Conservation (phyloP, 2,888 invertebrate genomes). For the Leptopilina drosophilae region DNA sequence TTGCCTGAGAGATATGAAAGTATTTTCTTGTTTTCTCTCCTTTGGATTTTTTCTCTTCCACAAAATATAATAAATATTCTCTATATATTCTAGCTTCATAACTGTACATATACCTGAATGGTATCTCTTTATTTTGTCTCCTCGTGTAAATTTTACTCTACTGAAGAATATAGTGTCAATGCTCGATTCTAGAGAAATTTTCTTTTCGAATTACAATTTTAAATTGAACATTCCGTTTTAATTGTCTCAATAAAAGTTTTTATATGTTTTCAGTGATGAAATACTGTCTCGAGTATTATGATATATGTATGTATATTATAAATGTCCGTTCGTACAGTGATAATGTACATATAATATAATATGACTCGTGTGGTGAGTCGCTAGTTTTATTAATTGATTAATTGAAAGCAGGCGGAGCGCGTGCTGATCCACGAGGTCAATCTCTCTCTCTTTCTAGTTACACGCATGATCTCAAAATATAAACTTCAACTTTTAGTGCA, state of each 20-base stretch:
- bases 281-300: not conserved
- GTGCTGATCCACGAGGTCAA: constrained; percentile 66
- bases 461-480: not conserved
- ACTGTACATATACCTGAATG: too few relatives aligned
- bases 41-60: too few relatives aligned
- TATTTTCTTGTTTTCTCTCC: too few relatives aligned
- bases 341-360: constrained; percentile 1
- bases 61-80: too few relatives aligned
- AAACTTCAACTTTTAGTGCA: not conserved
- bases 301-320: not conserved
- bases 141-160: too few relatives aligned
- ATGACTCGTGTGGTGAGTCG: constrained; percentile 53
- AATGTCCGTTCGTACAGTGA: constrained; percentile 6
- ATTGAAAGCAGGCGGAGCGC: constrained; percentile 63
- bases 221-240: not conserved
- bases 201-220: too few relatives aligned
- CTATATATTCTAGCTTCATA: too few relatives aligned
- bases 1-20: too few relatives aligned
- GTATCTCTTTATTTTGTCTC: too few relatives aligned
- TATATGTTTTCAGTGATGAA: not conserved
- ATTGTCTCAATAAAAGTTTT: not conserved
- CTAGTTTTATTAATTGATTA: constrained; percentile 71
- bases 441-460: constrained; percentile 13
- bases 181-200: too few relatives aligned
- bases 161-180: too few relatives aligned